A percentile compares a stretch with the other conserved stretches of the same genome.
phyloP scores from a whole-genome alignment of 1,140 invertebrate genomes.

The Spodoptera frugiperda region DNA sequence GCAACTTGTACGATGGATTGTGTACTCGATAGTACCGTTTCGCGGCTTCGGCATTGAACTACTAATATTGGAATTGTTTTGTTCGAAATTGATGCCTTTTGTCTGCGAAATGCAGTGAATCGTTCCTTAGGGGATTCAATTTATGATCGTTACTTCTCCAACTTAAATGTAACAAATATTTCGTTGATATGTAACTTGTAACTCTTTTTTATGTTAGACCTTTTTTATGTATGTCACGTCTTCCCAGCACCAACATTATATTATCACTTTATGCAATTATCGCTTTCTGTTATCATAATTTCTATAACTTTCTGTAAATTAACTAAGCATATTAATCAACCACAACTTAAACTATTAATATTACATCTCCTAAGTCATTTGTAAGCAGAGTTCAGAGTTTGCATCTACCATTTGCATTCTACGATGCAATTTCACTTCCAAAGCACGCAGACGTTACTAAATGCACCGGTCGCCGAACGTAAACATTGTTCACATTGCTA shows the following conservation, averaged over 20 bases:
- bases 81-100: constrained; percentile 38
- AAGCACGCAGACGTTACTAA: constrained; percentile 19
- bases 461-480: constrained; percentile 46
- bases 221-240: too few relatives aligned
- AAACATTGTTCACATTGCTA: constrained; percentile 54
- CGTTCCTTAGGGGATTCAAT: constrained; percentile 3
- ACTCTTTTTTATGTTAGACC: too few relatives aligned
- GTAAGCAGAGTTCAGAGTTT: neutral
- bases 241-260: too few relatives aligned
- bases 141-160: neutral
- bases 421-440: constrained; percentile 36
- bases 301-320: too few relatives aligned
- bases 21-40: constrained; percentile 39
- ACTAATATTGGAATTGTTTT: constrained; percentile 41
- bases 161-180: neutral
- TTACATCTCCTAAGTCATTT: neutral
- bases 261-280: too few relatives aligned
- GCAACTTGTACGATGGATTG: constrained; percentile 47
- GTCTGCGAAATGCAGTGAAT: constrained; percentile 21
- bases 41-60: constrained; percentile 32
- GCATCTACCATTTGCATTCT: constrained; percentile 1
- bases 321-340: too few relatives aligned
- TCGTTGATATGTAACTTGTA: too few relatives aligned
- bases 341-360: too few relatives aligned
- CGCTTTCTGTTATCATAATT: too few relatives aligned